phyloP scores from a whole-genome alignment of 2,888 invertebrate species.

The Sylvicola fuscatus region DNA sequence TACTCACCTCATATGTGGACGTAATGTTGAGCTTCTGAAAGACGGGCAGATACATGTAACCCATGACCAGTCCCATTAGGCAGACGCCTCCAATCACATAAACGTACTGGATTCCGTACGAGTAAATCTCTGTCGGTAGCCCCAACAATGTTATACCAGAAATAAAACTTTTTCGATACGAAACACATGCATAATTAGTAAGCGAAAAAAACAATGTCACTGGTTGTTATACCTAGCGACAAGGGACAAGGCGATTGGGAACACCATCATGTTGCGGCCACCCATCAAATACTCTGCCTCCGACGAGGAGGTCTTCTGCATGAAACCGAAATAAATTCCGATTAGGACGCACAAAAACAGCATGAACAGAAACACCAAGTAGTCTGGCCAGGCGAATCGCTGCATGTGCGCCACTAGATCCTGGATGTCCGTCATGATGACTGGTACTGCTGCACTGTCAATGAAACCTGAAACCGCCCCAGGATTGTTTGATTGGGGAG shows the following conservation, averaged over 20 bases:
- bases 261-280: conserved; percentile 51
- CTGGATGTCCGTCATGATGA: conserved; percentile 23
- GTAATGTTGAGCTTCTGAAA: conserved; percentile 53
- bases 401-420: conserved; percentile 19
- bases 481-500: too few relatives aligned
- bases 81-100: conserved; percentile 41
- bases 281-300: conserved; percentile 63
- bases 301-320: conserved; percentile 32
- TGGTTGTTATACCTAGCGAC: conserved; percentile 43
- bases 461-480: too few relatives aligned
- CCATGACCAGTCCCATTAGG: conserved; percentile 43
- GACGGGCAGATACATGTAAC: conserved; percentile 47
- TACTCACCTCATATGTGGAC: conserved; percentile 53
- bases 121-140: conserved; percentile 61
- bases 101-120: conserved; percentile 58
- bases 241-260: conserved; percentile 63
- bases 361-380: conserved; percentile 33
- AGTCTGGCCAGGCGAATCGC: conserved; percentile 22
- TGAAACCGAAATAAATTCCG: conserved; percentile 60
- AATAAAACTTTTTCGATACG: conserved; percentile 41
- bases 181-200: not conserved
- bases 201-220: not conserved
- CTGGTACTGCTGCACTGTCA: not conserved
- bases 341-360: conserved; percentile 47
- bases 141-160: conserved; percentile 62